These are phyloP conservation scores for Caenorhabditis remanei DNA, from an alignment of 1,140 invertebrate species.

Conservation along the genomic window DNA sequence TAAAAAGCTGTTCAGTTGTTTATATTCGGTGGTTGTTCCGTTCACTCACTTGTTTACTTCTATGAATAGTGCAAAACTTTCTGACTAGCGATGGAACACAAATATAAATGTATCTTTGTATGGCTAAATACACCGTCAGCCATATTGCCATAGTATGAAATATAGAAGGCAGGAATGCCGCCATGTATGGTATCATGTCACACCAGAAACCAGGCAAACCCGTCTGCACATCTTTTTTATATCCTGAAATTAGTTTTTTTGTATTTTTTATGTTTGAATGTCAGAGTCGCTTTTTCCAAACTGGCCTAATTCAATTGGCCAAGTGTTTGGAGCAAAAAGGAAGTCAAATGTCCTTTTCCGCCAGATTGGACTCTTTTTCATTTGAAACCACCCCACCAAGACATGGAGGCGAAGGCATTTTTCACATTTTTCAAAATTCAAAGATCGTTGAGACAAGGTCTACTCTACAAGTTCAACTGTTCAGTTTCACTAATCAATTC, in stretches of 20 bases:
- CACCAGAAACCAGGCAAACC: conserved; percentile 76
- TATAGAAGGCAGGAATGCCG: conserved; percentile 74
- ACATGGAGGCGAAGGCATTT: not conserved
- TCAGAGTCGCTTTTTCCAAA: not conserved
- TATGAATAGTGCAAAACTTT: conserved; percentile 72
- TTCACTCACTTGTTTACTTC: conserved; percentile 75
- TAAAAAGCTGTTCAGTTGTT: conserved; percentile 63
- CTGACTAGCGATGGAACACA: conserved; percentile 76
- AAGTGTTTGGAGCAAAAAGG: conserved; percentile 44
- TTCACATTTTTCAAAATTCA: not conserved
- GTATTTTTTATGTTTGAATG: not conserved
- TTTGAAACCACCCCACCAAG: not conserved
- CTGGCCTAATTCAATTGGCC: conserved; percentile 24
- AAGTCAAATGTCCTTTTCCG: not conserved
- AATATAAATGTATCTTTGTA: conserved; percentile 77
- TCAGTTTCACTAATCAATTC: no score
- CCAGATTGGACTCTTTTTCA: conserved; percentile 13
- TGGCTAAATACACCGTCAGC: conserved; percentile 75
- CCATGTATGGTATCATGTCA: conserved; percentile 74
- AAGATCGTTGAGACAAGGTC: conserved; percentile 40
- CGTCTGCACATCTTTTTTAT: conserved; percentile 67
- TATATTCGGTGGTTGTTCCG: not conserved
- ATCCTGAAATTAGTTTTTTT: conserved; percentile 65
- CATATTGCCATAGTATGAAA: conserved; percentile 76
- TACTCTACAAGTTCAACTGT: no score